Evolutionary conservation across 1,140 invertebrate species (phyloP), one percentile per base, ranked within the genome.

Genomic region (Tribolium madens): DNA sequence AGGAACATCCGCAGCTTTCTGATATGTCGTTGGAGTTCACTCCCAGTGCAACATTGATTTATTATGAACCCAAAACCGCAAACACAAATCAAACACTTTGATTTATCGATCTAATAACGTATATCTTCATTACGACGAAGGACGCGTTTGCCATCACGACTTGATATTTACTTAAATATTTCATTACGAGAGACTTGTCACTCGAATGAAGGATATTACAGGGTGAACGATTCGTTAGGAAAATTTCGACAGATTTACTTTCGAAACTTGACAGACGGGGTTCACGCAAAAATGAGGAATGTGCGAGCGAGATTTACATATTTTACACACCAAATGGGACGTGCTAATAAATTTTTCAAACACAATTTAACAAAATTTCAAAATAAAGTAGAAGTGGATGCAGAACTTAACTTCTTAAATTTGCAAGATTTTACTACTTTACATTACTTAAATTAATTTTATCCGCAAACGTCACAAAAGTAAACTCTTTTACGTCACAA

Each of bases 101-200:
- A 82, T 82, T 80, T 82, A 82, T 80, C 47, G 77, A 52, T 71
- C 74, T 78, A 81, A 80, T 81, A 82, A 79, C 81, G 81, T 82
- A 82, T 77, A 82, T 81, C 81, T 80, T 80, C 80, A 80, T 81
- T 81, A 80, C 31, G 72, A 60, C 47, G n/a, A 77, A 52, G 21
- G 15, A 60, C 31, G 42, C 52, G 47, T n/a, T 64, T 64, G 21
- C 57, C 57, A 33, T 64, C 26, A 33, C 57, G 57, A 64, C 57
- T 64, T 42, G 36, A 4, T 57, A 18, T 60, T n/a, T 64, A 64
- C 57, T 64, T 64, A 33, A 64, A 26, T 64, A 64, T 64, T 64
- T 64, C 57, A 64, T 64, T 64, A 64, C 57, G 26, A 42, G 36
- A 42, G 36, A 42, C 36, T 42, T 42, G 36, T 42, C 36, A 42